These are phyloP conservation scores for Phoebastria nigripes DNA, from an alignment of 2,797 vertebrate genomes.

Conservation along the genomic window DNA sequence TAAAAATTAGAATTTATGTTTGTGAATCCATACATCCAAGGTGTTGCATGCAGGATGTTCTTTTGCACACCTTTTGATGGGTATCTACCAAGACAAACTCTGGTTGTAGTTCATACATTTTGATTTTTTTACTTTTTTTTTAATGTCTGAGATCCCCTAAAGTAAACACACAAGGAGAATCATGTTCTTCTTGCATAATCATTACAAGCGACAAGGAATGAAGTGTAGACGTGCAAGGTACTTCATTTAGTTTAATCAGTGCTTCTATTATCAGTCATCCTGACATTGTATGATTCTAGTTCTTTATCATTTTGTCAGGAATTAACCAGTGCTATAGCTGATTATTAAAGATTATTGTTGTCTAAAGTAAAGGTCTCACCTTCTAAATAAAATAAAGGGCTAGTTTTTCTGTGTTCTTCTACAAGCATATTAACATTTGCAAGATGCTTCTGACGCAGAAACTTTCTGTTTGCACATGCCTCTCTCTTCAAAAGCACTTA, in stretches of 20 bases:
- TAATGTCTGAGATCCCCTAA: not conserved
- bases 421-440: not conserved
- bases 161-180: not conserved
- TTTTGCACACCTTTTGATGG: not conserved
- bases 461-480: not conserved
- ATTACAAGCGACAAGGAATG: not conserved
- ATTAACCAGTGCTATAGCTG: not conserved
- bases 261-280: not conserved
- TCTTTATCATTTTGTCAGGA: constrained; percentile 19
- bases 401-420: not conserved
- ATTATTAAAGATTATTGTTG: not conserved
- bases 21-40: not conserved
- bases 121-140: not conserved
- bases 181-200: not conserved
- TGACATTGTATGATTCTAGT: not conserved
- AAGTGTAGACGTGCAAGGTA: not conserved
- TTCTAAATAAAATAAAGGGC: not conserved
- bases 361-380: not conserved
- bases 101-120: not conserved
- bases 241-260: not conserved
- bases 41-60: not conserved
- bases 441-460: not conserved
- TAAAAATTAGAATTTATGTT: not conserved
- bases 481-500: not conserved
- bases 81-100: not conserved